Evolutionary conservation across 1,140 invertebrate species (phyloP).

Genomic region (Coptotermes formosanus): DNA sequence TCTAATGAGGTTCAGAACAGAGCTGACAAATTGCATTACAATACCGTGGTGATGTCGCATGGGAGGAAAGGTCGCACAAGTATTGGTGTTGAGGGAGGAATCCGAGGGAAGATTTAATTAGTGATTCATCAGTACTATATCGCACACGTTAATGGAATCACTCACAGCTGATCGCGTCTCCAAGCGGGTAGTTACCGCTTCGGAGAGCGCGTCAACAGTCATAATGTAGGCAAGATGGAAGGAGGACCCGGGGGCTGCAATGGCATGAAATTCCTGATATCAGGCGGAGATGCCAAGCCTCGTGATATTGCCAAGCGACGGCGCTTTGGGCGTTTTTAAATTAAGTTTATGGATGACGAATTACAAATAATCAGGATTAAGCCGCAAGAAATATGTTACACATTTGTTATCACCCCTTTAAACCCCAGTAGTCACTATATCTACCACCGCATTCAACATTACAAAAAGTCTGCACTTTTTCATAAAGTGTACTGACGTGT

Average conservation of each 20-base stretch:
- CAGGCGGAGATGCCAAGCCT: neutral
- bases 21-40: neutral
- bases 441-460: too few relatives aligned
- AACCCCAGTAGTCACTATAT: too few relatives aligned
- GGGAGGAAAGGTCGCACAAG: neutral
- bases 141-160: slow-evolving; percentile 15
- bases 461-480: too few relatives aligned
- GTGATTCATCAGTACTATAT: slow-evolving; percentile 13
- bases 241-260: too few relatives aligned
- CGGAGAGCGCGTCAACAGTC: neutral
- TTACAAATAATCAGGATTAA: too few relatives aligned
- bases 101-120: neutral
- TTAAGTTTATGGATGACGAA: too few relatives aligned
- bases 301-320: too few relatives aligned
- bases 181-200: neutral
- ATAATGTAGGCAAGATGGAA: neutral
- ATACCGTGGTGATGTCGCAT: neutral
- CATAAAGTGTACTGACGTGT: too few relatives aligned
- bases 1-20: neutral
- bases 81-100: neutral
- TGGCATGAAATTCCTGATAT: neutral
- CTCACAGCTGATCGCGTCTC: slow-evolving; percentile 12
- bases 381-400: too few relatives aligned
- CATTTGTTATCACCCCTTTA: too few relatives aligned
- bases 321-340: neutral